Base-by-base conservation (phyloP, 1,140 invertebrate species). In the Cherax destructor region DNA sequence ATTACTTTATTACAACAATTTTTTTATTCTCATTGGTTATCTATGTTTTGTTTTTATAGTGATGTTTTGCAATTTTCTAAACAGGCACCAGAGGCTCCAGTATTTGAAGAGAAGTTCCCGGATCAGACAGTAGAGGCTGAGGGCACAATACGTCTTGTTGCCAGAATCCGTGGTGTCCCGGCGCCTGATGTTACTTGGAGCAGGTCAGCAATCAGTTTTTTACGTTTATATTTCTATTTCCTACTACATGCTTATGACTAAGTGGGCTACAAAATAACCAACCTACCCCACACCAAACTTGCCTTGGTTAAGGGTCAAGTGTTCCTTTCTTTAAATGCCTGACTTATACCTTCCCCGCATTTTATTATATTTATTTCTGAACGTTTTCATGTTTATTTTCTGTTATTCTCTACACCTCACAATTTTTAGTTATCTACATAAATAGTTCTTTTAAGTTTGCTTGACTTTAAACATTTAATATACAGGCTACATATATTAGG, bases 151-250 rank as follows among this genome's bases (percentile, higher is more conserved):
- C 96, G 95, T 91, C 95, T 98, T n/a, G 95, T 95, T 74, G 98
- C 98, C 21, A 97, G 97, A 95, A 98, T 99, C 13, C 96, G 96
- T 4, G 98, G 98, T 24, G 97, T 97, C 94, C 98, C 98, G 47
- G 96, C 96, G 18, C 98, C 98, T 5, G 96, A 97, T 94, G 96
- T 99, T 9, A 96, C 96, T 56, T 99, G 98, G 98, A 96, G 98
- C 91, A 96, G 96, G 95, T 95, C 94, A 94, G 92, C 88, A 7
- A 16, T 5, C 61, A 18, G 61, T 11, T 18, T 13, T 6, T 18
- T 21, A 10, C 52, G 11, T 18, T 65, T 21, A 65, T 18, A 65
- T 13, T 65, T 65, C 21, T 18, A 21, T 21, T 65, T 21, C 61
- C 18, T 21, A 65, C 9, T 56, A 56, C 52, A 9, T 56, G 52